Evolutionary conservation across 1,140 invertebrate genomes (phyloP), one percentile per base, ranked within the genome.

Genomic region (Rhyacophila brunnea): DNA sequence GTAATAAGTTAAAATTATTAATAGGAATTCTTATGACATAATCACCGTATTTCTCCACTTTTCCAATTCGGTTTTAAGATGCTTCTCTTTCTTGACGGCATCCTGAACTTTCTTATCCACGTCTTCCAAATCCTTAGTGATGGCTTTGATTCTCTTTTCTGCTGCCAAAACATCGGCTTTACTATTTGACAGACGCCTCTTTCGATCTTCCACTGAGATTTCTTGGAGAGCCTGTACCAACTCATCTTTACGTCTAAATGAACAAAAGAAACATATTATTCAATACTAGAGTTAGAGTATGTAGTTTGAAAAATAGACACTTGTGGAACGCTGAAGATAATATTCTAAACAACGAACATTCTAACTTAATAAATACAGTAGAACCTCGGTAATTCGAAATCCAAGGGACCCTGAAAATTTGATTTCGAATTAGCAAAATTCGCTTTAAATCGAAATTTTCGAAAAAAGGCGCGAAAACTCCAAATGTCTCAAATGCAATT

Each of bases 191-290:
- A 97, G 78, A 45, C 93, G 89, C 0, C 92, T 80, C 68, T 95
- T 92, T 44, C 94, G 83, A 78, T 97, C 95, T 74, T 96, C 94
- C 3, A 97, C 90, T 0, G 92, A 93, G 64, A 97, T 97, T 81
- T 96, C 94, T 80, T 96, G 93, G 4, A 97, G 77, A 1, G 93
- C 94, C 82, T 95, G 86, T 13, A 87, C 86, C 0, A 99, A 78
- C 72, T 96, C 94, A 72, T 93, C 96, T 73, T 88, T 88, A 58
- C 90, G 84, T 64, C 81, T 77, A 63, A 6, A 46, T 48, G 23
- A n/a, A n/a, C n/a, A n/a, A 47, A 18, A 47, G 7, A 44, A 9
- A 44, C 11, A 44, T 14, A 17, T 7, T 17, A 44, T 44, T 7
- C 6, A 7, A 35, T 35, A 6, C n/a, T 35, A 35, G n/a, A n/a